phyloP scores from a whole-genome alignment of 2,888 invertebrate species.

The Scaptomyza polygonia region DNA sequence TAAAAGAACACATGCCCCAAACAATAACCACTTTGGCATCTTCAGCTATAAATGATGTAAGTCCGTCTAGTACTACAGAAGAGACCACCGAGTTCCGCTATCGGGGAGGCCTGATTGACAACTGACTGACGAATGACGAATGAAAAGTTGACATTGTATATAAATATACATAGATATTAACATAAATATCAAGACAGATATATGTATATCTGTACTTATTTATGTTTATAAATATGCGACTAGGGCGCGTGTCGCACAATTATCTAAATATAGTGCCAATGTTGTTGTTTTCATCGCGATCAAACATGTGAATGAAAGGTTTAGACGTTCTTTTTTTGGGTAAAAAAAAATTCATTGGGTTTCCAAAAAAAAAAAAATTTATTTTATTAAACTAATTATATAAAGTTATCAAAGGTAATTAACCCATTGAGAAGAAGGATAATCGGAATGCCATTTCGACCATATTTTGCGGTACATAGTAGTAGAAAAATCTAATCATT shows the following conservation, averaged over 20 bases:
- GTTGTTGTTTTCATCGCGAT: slow-evolving; percentile 29
- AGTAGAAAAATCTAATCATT: slow-evolving; percentile 42
- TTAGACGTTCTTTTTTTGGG: slow-evolving; percentile 1
- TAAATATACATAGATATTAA: slow-evolving; percentile 13
- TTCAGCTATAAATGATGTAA: slow-evolving; percentile 22
- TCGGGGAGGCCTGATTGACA: slow-evolving; percentile 37
- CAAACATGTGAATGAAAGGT: slow-evolving; percentile 59
- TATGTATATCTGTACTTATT: slow-evolving; percentile 12
- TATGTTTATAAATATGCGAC: slow-evolving; percentile 57
- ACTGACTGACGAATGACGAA: slow-evolving; percentile 48
- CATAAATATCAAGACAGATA: slow-evolving; percentile 2
- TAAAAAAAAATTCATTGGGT: background rate
- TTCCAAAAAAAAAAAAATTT: background rate
- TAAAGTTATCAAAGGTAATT: slow-evolving; percentile 5
- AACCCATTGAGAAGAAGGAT: slow-evolving; percentile 84
- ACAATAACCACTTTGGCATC: slow-evolving; percentile 32
- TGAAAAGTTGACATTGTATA: slow-evolving; percentile 48
- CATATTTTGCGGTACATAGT: slow-evolving; percentile 88
- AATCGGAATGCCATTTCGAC: slow-evolving; percentile 94
- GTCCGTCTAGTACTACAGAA: background rate
- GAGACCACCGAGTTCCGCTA: slow-evolving; percentile 14
- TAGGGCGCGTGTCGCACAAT: slow-evolving; percentile 45
- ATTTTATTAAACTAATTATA: background rate
- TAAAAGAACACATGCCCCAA: slow-evolving; percentile 24
- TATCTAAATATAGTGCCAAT: slow-evolving; percentile 70